Percentiles rank a stretch among this genome's conserved stretches.
These are phyloP conservation scores for Habropoda laboriosa DNA, from an alignment of 1,140 invertebrate genomes.

Conservation along the genomic window DNA sequence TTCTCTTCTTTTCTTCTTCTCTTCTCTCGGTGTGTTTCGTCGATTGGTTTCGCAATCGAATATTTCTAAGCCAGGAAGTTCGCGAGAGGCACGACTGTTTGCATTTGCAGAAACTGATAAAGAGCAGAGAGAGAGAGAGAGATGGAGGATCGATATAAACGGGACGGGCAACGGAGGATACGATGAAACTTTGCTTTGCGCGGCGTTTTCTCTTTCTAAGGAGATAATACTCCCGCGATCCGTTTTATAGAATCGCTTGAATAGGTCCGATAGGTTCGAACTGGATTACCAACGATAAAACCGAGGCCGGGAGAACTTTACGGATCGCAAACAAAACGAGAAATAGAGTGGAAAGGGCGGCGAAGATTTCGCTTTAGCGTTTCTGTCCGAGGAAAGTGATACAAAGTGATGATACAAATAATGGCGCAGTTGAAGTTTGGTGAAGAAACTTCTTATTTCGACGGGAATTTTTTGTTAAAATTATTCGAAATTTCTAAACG, in stretches of 20 bases:
- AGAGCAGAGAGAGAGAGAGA: too few relatives aligned
- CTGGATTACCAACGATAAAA: constrained; percentile 14
- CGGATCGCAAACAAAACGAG: too few relatives aligned
- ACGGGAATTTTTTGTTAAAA: too few relatives aligned
- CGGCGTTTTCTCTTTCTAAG: background rate
- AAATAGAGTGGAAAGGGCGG: background rate
- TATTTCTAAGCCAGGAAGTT: background rate
- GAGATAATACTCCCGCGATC: constrained; percentile 17
- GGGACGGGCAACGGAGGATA: background rate
- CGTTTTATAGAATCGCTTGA: constrained; percentile 20
- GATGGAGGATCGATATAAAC: background rate
- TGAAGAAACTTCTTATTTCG: too few relatives aligned
- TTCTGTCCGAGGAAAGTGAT: background rate
- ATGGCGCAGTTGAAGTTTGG: too few relatives aligned
- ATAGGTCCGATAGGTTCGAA: background rate
- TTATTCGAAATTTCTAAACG: too few relatives aligned
- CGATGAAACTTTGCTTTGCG: background rate
- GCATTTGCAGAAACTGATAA: background rate
- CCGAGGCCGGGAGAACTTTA: background rate
- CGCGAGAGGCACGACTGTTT: background rate
- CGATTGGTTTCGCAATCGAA: background rate
- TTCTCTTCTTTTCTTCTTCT: background rate
- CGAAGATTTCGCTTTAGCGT: background rate
- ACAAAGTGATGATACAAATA: background rate
- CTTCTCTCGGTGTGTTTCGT: background rate